Percentiles rank a stretch among this genome's conserved stretches.
Conservation (phyloP, 2,797 vertebrate genomes). For the Poeciliopsis paucimaculata region DNA sequence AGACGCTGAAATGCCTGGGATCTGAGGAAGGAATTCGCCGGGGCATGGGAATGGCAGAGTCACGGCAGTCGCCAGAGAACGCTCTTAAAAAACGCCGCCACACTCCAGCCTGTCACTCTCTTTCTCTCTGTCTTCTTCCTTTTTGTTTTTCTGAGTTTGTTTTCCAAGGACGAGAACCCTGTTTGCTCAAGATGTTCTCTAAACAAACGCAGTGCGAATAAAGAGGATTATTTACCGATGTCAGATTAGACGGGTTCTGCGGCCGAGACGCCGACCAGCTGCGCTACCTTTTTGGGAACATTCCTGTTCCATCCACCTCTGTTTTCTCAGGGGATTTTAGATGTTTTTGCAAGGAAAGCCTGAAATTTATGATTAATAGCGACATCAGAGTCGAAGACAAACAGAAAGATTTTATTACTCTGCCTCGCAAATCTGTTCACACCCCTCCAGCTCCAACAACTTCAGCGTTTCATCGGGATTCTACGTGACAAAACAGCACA, state of each 20-base stretch:
- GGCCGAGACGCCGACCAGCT: slow-evolving; percentile 40
- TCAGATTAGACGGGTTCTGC: slow-evolving; percentile 36
- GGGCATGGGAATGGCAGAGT: slow-evolving; percentile 96
- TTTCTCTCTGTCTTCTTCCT: background rate
- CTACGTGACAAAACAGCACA: background rate
- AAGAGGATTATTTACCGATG: slow-evolving; percentile 55
- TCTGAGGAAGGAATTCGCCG: slow-evolving; percentile 88
- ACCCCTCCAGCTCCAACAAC: background rate
- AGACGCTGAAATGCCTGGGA: slow-evolving; percentile 84
- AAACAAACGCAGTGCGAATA: slow-evolving; percentile 67
- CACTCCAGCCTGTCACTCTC: slow-evolving; percentile 57
- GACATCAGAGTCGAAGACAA: background rate
- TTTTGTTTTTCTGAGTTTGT: slow-evolving; percentile 63
- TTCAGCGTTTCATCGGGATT: background rate
- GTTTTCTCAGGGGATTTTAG: slow-evolving; percentile 13
- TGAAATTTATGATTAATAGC: background rate
- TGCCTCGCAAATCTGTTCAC: background rate
- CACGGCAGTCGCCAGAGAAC: slow-evolving; percentile 89
- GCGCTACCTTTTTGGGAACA: slow-evolving; percentile 6
- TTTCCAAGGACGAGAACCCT: slow-evolving; percentile 54
- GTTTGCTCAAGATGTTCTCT: slow-evolving; percentile 68
- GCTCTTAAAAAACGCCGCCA: slow-evolving; percentile 89
- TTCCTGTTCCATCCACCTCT: slow-evolving; percentile 14
- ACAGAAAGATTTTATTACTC: background rate
- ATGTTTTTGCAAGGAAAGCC: background rate